Percentiles rank a stretch among this genome's conserved stretches.
Conservation (phyloP, 2,797 vertebrate species). For the Premnoplex brunnescens region DNA sequence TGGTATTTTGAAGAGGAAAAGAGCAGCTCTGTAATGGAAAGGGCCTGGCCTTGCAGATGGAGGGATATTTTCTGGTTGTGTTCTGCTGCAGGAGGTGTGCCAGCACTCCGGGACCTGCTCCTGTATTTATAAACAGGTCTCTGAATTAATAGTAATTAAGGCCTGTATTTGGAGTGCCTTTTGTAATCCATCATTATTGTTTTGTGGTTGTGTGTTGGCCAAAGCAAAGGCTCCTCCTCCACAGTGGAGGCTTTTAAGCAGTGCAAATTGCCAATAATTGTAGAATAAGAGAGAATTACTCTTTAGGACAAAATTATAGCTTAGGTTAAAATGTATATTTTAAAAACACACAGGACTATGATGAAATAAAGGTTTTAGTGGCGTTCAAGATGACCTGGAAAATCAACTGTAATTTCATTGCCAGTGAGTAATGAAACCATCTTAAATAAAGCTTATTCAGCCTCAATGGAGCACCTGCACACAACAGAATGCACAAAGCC, state of each 20-base stretch:
- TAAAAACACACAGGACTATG: not conserved
- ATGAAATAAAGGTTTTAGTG: conserved; percentile 3
- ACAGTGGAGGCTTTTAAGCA: not conserved
- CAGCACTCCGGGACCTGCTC: not conserved
- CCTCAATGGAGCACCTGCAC: not conserved
- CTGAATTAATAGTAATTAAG: conserved; percentile 1
- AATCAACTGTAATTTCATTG: conserved; percentile 15
- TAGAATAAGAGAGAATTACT: conserved; percentile 21
- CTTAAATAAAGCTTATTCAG: conserved; percentile 2
- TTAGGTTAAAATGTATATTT: not conserved
- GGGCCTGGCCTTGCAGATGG: not conserved
- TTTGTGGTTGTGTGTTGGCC: conserved; percentile 21
- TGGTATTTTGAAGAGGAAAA: not conserved
- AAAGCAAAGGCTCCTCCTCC: not conserved
- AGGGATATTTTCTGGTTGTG: not conserved
- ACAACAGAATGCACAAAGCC: not conserved
- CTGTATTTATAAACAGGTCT: not conserved
- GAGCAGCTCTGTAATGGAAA: not conserved
- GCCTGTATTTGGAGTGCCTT: not conserved
- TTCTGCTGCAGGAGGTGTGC: not conserved
- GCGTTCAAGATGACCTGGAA: not conserved
- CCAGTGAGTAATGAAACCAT: not conserved
- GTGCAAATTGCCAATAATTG: conserved; percentile 15
- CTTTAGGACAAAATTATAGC: conserved; percentile 29
- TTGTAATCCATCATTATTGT: not conserved